Conservation (phyloP, 2,113 vertebrate species). For the Amblyornis subalaris region DNA sequence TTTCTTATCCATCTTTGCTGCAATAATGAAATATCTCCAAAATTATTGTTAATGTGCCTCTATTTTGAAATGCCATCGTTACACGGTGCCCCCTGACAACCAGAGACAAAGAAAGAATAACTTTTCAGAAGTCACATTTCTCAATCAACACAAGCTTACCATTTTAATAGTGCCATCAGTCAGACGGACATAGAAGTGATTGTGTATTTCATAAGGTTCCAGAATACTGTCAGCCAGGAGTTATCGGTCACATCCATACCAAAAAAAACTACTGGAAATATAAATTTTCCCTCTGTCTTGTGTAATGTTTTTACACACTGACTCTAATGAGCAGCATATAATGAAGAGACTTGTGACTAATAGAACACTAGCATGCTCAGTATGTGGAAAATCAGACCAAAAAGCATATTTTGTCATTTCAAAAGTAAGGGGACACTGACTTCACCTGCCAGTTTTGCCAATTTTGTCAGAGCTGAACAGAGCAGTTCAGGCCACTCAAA, state of each 20-base stretch:
- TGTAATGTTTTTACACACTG: background rate
- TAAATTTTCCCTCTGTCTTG: background rate
- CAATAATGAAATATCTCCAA: slow-evolving; percentile 14
- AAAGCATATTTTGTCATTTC: background rate
- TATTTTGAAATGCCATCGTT: slow-evolving; percentile 26
- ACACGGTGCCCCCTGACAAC: background rate
- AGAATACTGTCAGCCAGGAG: slow-evolving; percentile 26
- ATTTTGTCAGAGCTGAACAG: background rate
- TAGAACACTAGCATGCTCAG: background rate
- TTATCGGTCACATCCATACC: background rate
- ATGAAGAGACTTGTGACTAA: background rate
- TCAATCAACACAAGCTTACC: slow-evolving; percentile 5
- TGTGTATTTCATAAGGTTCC: slow-evolving; percentile 28
- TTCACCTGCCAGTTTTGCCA: background rate
- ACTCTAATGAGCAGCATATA: background rate
- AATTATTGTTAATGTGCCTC: background rate
- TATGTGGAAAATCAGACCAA: background rate
- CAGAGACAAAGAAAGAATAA: slow-evolving; percentile 14
- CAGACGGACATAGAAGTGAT: background rate
- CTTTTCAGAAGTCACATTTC: slow-evolving; percentile 7
- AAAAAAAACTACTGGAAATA: slow-evolving; percentile 15
- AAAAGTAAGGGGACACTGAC: background rate
- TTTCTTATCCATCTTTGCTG: background rate
- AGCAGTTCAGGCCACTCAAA: background rate
- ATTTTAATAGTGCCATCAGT: slow-evolving; percentile 37